Evolutionary conservation across 2,888 invertebrate species (phyloP), one percentile per base, ranked within the genome.

Genomic region (Cylindroiulus punctatus): DNA sequence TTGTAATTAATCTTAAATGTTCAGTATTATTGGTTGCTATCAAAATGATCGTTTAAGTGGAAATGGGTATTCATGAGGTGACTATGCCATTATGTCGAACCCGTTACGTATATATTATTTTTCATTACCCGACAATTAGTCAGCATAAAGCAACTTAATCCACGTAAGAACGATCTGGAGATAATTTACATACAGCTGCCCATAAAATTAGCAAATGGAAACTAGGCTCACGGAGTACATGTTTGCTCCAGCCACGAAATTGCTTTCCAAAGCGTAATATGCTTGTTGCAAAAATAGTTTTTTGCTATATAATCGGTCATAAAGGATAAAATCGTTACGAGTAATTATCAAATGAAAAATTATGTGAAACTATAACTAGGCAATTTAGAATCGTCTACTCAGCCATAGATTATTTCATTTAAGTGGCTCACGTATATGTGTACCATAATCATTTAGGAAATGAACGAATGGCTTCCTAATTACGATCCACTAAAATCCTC

Each of bases 271-370:
- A 12, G 44, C 44, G 8, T 10, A 1, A 44, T 7, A 40, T 44
- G 14, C 44, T 44, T 44, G 12, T 44, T 44, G 44, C 52, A 19
- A 52, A 52, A n/a, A 52, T 5, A 17, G 44, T 44, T 19, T n/a
- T 40, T 52, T 19, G 52, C 52, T 19, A 52, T 19, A 19, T 52
- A n/a, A n/a, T n/a, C n/a, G 52, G 52, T 5, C n/a, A 52, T 76
- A 30, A 76, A 76, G 12, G 76, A 76, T 76, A 26, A 76, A 76
- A 76, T 76, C 76, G 76, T 76, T 76, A 8, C 8, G 30, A 17
- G 76, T 30, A 76, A 76, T 76, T 76, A 76, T 76, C 76, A 76
- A 76, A 76, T 76, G 22, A 30, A 76, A 76, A 76, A 76, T 76
- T 1, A 76, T 76, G 76, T 30, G 76, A 76, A 76, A 30, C 30